phyloP scores from a whole-genome alignment of 1,140 invertebrate genomes.

The Sycophila sp. region DNA sequence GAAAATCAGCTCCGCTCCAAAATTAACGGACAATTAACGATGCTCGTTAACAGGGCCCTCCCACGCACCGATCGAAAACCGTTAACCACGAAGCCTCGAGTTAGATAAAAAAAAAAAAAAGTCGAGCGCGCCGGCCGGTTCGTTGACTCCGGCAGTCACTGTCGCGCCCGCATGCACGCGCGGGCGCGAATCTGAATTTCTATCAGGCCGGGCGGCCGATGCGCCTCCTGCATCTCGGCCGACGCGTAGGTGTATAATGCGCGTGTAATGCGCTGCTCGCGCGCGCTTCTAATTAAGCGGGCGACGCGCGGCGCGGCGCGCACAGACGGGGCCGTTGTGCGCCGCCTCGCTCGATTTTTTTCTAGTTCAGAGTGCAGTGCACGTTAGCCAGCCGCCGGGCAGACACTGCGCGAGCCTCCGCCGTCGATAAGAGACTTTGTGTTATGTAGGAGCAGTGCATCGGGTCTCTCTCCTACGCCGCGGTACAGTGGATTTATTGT shows the following conservation, averaged over 20 bases:
- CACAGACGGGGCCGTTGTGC: too few species aligned
- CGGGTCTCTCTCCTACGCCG: too few species aligned
- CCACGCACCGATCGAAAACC: too few species aligned
- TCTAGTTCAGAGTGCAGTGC: neutral
- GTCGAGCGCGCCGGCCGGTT: neutral
- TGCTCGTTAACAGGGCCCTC: too few species aligned
- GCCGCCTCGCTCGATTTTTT: neutral
- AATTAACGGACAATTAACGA: too few species aligned
- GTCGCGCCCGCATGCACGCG: neutral
- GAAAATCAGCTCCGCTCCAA: neutral
- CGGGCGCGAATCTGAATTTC: neutral
- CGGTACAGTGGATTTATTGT: too few species aligned
- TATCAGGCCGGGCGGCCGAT: neutral
- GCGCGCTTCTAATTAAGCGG: neutral
- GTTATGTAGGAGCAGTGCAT: too few species aligned
- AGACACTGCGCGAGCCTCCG: neutral
- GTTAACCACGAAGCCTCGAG: too few species aligned
- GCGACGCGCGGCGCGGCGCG: too few species aligned
- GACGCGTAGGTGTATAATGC: neutral
- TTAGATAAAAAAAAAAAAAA: neutral
- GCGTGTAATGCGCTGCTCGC: neutral
- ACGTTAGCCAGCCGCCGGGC: neutral
- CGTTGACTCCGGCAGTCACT: neutral
- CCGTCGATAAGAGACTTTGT: too few species aligned
- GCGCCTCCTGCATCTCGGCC: neutral